Evolutionary conservation across 2,888 invertebrate species (phyloP).

Genomic region (Formica aserva): DNA sequence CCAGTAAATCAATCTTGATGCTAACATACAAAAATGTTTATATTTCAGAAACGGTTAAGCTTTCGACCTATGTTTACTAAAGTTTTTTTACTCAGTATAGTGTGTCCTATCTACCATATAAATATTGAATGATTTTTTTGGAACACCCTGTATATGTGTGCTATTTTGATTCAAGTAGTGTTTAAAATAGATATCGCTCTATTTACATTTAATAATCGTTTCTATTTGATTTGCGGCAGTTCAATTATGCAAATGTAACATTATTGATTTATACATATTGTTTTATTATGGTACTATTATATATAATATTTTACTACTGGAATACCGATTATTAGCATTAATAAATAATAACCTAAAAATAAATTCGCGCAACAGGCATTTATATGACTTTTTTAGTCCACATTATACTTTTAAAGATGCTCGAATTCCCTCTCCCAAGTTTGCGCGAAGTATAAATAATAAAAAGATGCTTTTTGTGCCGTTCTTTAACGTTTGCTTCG

Average conservation of each 20-base stretch:
- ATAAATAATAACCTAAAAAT: not conserved
- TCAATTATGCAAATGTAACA: not conserved
- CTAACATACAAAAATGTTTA: no score
- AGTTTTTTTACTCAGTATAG: no score
- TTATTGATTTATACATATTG: not conserved
- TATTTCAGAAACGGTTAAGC: no score
- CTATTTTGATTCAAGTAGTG: slow-evolving; percentile 9
- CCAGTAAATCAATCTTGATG: no score
- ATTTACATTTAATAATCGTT: slow-evolving; percentile 10
- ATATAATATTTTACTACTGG: not conserved
- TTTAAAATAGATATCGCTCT: not conserved
- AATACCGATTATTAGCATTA: slow-evolving; percentile 7
- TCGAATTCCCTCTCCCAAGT: not conserved
- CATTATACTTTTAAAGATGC: not conserved
- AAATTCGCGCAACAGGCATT: not conserved
- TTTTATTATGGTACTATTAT: slow-evolving; percentile 10
- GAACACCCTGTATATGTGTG: not conserved
- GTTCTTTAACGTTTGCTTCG: slow-evolving; percentile 9
- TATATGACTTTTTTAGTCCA: not conserved
- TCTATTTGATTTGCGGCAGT: slow-evolving; percentile 20
- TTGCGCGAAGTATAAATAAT: not conserved
- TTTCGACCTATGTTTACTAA: no score
- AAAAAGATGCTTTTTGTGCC: not conserved
- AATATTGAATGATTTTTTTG: no score
- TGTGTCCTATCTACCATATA: no score